Conservation (phyloP, 2,888 invertebrate genomes). For the Netelia melanura region DNA sequence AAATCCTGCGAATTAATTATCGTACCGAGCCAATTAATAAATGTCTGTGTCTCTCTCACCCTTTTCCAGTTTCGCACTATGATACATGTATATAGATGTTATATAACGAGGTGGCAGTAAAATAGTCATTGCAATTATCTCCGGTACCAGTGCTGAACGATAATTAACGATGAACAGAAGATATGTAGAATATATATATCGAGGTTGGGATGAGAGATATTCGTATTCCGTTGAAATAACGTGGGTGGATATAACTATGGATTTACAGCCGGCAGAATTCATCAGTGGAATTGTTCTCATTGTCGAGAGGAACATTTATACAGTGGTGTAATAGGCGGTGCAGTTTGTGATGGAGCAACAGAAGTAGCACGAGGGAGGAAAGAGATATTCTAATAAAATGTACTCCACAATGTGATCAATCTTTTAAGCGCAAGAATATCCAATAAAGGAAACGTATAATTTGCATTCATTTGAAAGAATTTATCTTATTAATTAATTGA, state of each 20-base stretch:
- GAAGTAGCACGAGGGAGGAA: neutral
- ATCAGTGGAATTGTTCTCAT: constrained; percentile 71
- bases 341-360: neutral
- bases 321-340: constrained; percentile 4
- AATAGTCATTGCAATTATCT: constrained; percentile 46
- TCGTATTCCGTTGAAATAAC: neutral
- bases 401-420: too few species aligned
- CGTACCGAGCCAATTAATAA: constrained; percentile 59
- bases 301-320: constrained; percentile 64
- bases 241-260: neutral
- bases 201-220: constrained; percentile 13
- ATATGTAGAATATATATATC: neutral
- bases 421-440: too few species aligned
- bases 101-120: constrained; percentile 25
- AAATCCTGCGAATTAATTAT: constrained; percentile 59
- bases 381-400: too few species aligned
- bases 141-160: constrained; percentile 20
- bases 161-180: constrained; percentile 44
- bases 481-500: too few species aligned
- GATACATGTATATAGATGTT: neutral
- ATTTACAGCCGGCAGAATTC: constrained; percentile 35
- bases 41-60: constrained; percentile 16
- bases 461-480: too few species aligned
- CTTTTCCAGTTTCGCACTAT: constrained; percentile 36
- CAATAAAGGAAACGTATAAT: too few species aligned